Percentiles rank a stretch among this genome's conserved stretches.
Conservation (phyloP, 2,888 invertebrate species). For the Eueremaeus valkanovi region DNA sequence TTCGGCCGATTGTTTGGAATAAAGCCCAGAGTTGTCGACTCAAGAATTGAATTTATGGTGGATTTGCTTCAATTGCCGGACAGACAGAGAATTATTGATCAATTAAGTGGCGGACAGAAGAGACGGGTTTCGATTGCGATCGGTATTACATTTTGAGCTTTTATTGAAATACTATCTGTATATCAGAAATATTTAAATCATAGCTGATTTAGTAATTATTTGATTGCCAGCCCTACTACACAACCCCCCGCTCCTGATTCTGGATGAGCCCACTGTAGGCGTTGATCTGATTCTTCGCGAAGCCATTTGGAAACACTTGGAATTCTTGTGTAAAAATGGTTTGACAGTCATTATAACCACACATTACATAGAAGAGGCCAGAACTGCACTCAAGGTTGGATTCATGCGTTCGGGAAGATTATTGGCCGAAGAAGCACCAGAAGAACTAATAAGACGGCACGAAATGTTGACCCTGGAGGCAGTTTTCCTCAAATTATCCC, state of each 20-base stretch:
- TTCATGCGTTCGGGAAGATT: conserved; percentile 52
- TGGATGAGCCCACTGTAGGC: conserved; percentile 89
- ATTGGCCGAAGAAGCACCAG: conserved; percentile 51
- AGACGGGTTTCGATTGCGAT: conserved; percentile 82
- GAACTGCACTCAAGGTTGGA: conserved; percentile 50
- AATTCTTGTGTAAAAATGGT: not conserved
- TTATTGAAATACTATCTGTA: not conserved
- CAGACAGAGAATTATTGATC: conserved; percentile 72
- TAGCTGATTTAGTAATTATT: not conserved
- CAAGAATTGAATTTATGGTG: conserved; percentile 75
- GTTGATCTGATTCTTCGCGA: conserved; percentile 74
- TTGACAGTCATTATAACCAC: conserved; percentile 64
- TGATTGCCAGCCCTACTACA: conserved; percentile 71
- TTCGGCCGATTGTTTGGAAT: conserved; percentile 95
- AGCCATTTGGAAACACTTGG: conserved; percentile 42
- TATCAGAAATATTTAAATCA: not conserved
- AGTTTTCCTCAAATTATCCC: not conserved
- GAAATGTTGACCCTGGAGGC: conserved; percentile 1
- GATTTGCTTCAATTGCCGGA: conserved; percentile 87
- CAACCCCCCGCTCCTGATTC: conserved; percentile 81
- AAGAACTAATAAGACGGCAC: conserved; percentile 43
- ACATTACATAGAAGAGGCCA: conserved; percentile 90
- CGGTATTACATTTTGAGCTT: not conserved
- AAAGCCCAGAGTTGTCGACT: conserved; percentile 72
- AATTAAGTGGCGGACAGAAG: conserved; percentile 81